These are phyloP conservation scores for Lamprologus tigripictilis DNA, from an alignment of 2,113 vertebrate species.

Conservation along the genomic window DNA sequence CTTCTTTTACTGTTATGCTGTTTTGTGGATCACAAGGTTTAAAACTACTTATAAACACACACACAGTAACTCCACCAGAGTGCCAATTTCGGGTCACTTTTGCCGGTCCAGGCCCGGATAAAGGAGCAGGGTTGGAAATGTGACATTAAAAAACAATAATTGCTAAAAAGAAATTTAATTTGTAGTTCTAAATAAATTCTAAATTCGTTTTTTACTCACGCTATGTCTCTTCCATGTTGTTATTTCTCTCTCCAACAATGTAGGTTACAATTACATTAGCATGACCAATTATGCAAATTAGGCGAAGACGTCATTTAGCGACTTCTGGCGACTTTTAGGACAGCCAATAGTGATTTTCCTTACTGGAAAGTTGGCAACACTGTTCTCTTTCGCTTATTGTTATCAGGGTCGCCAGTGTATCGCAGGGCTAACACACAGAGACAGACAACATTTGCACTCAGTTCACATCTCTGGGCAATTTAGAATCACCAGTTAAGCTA, in stretches of 20 bases:
- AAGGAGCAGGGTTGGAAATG: too few relatives aligned
- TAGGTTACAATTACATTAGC: too few relatives aligned
- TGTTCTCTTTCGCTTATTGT: rapidly evolving
- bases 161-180: too few relatives aligned
- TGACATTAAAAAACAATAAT: too few relatives aligned
- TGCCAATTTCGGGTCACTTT: rapidly evolving
- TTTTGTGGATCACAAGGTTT: too few relatives aligned
- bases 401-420: background rate
- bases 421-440: background rate
- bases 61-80: too few relatives aligned
- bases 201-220: rapidly evolving
- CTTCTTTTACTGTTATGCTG: too few relatives aligned
- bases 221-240: rapidly evolving
- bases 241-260: rapidly evolving
- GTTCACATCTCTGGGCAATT: background rate
- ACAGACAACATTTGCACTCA: background rate
- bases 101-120: rapidly evolving
- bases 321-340: too few relatives aligned
- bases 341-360: rapidly evolving
- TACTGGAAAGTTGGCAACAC: rapidly evolving
- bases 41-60: too few relatives aligned
- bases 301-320: rapidly evolving
- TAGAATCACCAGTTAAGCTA: rapidly evolving
- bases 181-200: too few relatives aligned
- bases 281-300: too few relatives aligned